These are phyloP conservation scores for Phyllotreta cruciferae DNA, from an alignment of 2,888 invertebrate species.

Conservation along the genomic window DNA sequence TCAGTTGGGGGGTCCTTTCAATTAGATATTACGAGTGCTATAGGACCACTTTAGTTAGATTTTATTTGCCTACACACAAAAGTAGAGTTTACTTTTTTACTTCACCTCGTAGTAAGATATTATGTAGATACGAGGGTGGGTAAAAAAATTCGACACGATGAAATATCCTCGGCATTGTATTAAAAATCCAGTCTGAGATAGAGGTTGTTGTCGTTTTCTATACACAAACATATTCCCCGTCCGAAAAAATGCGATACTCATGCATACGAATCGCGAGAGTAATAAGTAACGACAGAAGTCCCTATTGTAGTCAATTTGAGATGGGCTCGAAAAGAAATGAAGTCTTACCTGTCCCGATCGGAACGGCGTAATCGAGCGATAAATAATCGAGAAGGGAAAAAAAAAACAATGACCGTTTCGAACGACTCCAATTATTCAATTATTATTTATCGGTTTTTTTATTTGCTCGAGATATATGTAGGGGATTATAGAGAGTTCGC, in stretches of 20 bases:
- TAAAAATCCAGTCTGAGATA: conserved; percentile 3
- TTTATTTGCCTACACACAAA: too few species aligned
- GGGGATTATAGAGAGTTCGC: too few species aligned
- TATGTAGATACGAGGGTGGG: too few species aligned
- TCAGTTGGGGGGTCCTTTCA: too few species aligned
- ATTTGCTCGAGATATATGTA: too few species aligned
- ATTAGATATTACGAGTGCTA: too few species aligned
- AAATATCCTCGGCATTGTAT: neutral
- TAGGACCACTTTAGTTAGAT: too few species aligned
- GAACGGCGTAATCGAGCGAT: conserved; percentile 17
- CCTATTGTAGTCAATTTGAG: conserved; percentile 21
- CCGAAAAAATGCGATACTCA: conserved; percentile 10
- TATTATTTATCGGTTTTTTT: conserved; percentile 17
- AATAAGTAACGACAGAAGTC: conserved; percentile 16
- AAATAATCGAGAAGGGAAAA: conserved; percentile 30
- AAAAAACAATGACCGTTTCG: conserved; percentile 13
- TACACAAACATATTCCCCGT: conserved; percentile 7
- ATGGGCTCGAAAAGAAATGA: conserved; percentile 21
- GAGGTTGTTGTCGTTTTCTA: conserved; percentile 13
- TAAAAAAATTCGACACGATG: too few species aligned
- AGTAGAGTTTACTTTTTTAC: too few species aligned
- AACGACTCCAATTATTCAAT: conserved; percentile 28
- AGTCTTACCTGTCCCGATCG: conserved; percentile 23
- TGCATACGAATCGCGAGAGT: conserved; percentile 14
- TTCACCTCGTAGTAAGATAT: too few species aligned